These are phyloP conservation scores for Adelosebastes latens DNA, from an alignment of 2,797 vertebrate species.

Conservation along the genomic window DNA sequence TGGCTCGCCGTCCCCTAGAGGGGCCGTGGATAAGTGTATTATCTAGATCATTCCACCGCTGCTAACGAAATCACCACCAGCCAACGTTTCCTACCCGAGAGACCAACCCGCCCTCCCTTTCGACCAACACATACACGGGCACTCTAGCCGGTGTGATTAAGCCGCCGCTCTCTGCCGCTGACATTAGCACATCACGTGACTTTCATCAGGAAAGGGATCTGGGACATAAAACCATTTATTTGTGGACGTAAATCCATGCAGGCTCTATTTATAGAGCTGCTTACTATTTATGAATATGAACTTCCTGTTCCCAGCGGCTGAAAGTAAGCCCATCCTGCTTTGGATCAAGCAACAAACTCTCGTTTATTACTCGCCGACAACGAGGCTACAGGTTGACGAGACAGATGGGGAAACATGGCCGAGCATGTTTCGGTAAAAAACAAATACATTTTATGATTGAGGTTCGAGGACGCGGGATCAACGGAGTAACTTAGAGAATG, in stretches of 20 bases:
- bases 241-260: conserved; percentile 57
- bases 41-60: conserved; percentile 76
- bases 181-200: conserved; percentile 78
- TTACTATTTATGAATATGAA: conserved; percentile 64
- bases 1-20: conserved; percentile 55
- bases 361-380: conserved; percentile 45
- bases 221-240: conserved; percentile 61
- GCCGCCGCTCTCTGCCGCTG: conserved; percentile 53
- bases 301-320: conserved; percentile 58
- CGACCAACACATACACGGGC: conserved; percentile 18
- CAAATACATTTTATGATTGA: conserved; percentile 29
- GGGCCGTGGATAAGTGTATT: conserved; percentile 75
- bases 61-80: conserved; percentile 70
- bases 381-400: conserved; percentile 28
- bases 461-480: conserved; percentile 26
- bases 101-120: conserved; percentile 48
- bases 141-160: conserved; percentile 62
- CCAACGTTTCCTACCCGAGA: conserved; percentile 54
- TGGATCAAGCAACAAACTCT: conserved; percentile 33
- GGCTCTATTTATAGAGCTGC: conserved; percentile 71
- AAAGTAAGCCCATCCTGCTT: conserved; percentile 54
- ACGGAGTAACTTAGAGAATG: conserved; percentile 30
- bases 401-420: conserved; percentile 29
- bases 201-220: conserved; percentile 71
- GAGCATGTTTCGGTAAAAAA: conserved; percentile 12